Evolutionary conservation across 2,113 vertebrate species (phyloP).

Genomic region (Geococcyx californianus): DNA sequence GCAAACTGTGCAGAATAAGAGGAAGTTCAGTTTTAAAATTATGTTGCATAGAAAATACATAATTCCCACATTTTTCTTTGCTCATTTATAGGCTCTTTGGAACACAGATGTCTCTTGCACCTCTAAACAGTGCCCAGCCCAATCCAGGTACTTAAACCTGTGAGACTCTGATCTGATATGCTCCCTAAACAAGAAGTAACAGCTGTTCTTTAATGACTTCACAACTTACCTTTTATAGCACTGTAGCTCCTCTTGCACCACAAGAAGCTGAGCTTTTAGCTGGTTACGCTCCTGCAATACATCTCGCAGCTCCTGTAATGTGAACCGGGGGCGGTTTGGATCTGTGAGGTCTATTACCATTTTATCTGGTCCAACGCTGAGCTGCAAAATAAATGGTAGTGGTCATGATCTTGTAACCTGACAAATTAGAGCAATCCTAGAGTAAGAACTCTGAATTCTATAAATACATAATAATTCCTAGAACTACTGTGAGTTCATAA

Average conservation of each 20-base stretch:
- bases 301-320: conserved; percentile 91
- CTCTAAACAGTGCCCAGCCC: neutral
- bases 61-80: neutral
- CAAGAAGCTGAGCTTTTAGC: conserved; percentile 90
- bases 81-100: neutral
- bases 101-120: neutral
- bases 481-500: neutral
- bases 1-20: neutral
- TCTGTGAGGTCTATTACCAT: conserved; percentile 90
- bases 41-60: neutral
- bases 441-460: neutral
- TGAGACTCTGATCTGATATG: neutral
- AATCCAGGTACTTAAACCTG: neutral
- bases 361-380: conserved; percentile 83
- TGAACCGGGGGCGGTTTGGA: conserved; percentile 93
- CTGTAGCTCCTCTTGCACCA: conserved; percentile 91
- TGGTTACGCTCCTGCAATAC: conserved; percentile 94
- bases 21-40: neutral
- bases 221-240: conserved; percentile 86
- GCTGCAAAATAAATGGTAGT: conserved; percentile 54
- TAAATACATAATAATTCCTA: neutral
- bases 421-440: neutral
- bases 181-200: neutral
- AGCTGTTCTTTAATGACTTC: neutral
- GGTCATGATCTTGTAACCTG: neutral